Percentiles rank a stretch among this genome's conserved stretches.
Evolutionary conservation across 2,113 vertebrate genomes (phyloP).

Genomic region (Calyptomena viridis): DNA sequence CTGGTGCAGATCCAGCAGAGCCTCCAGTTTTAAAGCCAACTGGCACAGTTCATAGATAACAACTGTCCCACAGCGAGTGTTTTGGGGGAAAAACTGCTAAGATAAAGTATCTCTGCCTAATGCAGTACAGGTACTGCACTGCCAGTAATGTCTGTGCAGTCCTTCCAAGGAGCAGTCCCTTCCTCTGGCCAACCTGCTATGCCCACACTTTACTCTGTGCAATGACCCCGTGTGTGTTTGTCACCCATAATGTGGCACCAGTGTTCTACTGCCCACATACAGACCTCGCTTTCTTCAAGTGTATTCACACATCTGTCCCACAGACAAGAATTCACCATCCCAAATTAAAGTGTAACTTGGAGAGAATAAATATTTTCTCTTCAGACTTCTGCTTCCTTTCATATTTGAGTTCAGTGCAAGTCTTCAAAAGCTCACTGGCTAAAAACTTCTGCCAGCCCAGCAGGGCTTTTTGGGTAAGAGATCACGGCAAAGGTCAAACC

Average conservation of each 20-base stretch:
- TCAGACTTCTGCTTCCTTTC: slow-evolving; percentile 53
- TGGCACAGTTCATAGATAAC: not conserved
- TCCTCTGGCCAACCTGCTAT: not conserved
- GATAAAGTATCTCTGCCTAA: not conserved
- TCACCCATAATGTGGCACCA: not conserved
- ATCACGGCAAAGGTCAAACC: not conserved
- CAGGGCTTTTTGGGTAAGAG: not conserved
- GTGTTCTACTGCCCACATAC: not conserved
- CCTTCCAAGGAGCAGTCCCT: not conserved
- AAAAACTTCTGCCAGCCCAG: slow-evolving; percentile 1
- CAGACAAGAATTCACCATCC: not conserved
- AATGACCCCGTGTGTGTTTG: not conserved
- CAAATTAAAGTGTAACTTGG: not conserved
- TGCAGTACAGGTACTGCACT: not conserved
- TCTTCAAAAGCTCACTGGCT: slow-evolving; percentile 57
- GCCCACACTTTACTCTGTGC: not conserved
- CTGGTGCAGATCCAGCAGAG: not conserved
- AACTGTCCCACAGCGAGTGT: not conserved
- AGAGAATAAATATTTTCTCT: not conserved
- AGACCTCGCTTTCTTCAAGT: not conserved
- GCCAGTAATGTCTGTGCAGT: not conserved
- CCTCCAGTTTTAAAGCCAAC: not conserved
- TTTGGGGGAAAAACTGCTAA: not conserved
- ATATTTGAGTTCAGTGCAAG: slow-evolving; percentile 13
- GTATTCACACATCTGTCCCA: not conserved